phyloP scores from a whole-genome alignment of 2,113 vertebrate species.

The Todiramphus saurophagus region DNA sequence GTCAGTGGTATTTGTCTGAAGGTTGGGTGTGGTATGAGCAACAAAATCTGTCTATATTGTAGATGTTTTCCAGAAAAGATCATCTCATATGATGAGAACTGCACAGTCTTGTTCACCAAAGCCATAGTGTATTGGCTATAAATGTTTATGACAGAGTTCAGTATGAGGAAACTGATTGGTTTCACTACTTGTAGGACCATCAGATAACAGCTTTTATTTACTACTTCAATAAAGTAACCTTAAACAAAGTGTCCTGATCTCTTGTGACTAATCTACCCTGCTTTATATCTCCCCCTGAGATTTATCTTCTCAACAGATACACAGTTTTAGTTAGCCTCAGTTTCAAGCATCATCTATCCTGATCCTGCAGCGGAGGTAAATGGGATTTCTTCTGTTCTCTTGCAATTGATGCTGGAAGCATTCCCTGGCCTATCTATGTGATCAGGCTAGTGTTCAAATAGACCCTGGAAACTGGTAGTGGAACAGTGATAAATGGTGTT shows the following conservation, averaged over 20 bases:
- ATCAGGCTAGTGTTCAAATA: not conserved
- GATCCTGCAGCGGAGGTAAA: not conserved
- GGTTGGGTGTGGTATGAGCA: fast-evolving
- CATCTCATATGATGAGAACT: not conserved
- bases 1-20: not conserved
- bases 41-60: not conserved
- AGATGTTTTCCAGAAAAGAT: not conserved
- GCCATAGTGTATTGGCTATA: not conserved
- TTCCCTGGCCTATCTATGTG: not conserved
- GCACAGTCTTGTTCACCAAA: not conserved
- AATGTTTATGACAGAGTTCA: not conserved
- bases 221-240: not conserved
- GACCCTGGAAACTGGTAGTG: not conserved
- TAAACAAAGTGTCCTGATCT: not conserved
- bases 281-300: conserved; percentile 7
- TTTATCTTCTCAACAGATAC: conserved; percentile 9
- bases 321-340: not conserved
- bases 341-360: not conserved
- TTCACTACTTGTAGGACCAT: not conserved
- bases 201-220: conserved; percentile 41
- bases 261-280: not conserved
- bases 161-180: not conserved
- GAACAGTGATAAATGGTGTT: not conserved
- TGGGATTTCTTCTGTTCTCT: not conserved
- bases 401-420: not conserved